Percentiles rank a stretch among this genome's conserved stretches.
These are phyloP conservation scores for Gryllus longicercus DNA, from an alignment of 2,888 invertebrate species.

Conservation along the genomic window DNA sequence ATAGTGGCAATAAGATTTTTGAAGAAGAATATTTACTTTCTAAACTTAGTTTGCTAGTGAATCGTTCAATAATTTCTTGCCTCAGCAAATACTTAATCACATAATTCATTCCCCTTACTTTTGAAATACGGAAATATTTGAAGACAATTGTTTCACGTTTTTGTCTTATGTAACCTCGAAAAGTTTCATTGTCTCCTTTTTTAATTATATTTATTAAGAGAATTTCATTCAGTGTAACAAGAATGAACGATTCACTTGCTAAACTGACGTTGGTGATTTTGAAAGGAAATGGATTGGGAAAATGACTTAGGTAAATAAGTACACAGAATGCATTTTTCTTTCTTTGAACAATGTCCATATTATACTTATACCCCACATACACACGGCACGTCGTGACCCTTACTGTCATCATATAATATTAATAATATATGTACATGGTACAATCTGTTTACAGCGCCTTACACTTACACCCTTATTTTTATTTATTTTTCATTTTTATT, in stretches of 20 bases:
- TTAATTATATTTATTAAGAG: no score
- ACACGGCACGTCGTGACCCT: conserved; percentile 89
- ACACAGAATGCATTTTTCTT: conserved; percentile 55
- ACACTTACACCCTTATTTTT: conserved; percentile 54
- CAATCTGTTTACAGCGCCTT: conserved; percentile 61
- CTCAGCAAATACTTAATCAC: no score
- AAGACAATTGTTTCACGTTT: no score
- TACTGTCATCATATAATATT: conserved; percentile 71
- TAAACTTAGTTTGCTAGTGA: no score
- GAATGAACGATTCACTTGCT: not conserved
- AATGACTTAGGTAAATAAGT: conserved; percentile 30
- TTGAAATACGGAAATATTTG: no score
- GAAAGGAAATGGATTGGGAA: conserved; percentile 4
- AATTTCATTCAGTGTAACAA: no score
- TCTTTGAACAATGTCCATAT: conserved; percentile 85
- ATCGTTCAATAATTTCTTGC: no score
- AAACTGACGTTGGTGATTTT: not conserved
- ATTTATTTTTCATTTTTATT: conserved; percentile 39
- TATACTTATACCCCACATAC: conserved; percentile 80
- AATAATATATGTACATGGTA: conserved; percentile 70
- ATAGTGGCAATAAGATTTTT: no score
- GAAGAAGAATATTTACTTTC: no score
- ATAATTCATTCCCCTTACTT: no score
- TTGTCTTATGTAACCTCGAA: no score
- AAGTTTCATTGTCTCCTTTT: no score